Conservation (phyloP, 2,797 vertebrate genomes). For the Parauchenoglanis ngamensis region DNA sequence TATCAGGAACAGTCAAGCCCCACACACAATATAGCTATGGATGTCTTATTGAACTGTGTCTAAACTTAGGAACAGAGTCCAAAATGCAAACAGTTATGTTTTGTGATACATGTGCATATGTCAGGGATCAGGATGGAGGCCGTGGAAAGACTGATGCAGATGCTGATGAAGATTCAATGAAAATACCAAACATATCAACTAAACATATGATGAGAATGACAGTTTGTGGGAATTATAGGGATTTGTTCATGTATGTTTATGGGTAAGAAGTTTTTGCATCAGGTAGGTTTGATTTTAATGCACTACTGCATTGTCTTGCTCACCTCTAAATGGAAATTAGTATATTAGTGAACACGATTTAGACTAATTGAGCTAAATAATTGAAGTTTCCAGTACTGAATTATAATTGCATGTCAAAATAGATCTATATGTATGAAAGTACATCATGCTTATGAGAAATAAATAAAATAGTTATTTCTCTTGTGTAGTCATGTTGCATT, state of each 20-base stretch:
- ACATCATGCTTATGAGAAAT: neutral
- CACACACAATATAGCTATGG: neutral
- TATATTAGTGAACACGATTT: neutral
- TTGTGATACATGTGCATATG: constrained; percentile 43
- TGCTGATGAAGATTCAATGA: constrained; percentile 1
- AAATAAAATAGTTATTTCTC: neutral
- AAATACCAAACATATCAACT: neutral
- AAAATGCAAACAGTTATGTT: constrained; percentile 9
- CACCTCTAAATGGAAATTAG: neutral
- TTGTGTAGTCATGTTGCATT: neutral
- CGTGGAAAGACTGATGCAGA: neutral
- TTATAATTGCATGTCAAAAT: neutral
- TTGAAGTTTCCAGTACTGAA: neutral
- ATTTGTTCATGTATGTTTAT: neutral
- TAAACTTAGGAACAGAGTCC: neutral
- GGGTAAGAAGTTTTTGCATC: constrained; percentile 4
- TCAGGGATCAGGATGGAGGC: constrained; percentile 22
- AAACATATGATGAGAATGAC: neutral
- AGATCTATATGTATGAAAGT: neutral
- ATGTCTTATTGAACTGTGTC: neutral
- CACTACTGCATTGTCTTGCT: neutral
- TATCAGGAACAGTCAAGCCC: neutral
- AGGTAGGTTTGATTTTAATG: constrained; percentile 27
- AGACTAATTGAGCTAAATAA: neutral
- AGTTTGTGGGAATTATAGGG: neutral